These are phyloP conservation scores for Cheilosia impressa DNA, from an alignment of 2,888 invertebrate genomes.

Conservation along the genomic window DNA sequence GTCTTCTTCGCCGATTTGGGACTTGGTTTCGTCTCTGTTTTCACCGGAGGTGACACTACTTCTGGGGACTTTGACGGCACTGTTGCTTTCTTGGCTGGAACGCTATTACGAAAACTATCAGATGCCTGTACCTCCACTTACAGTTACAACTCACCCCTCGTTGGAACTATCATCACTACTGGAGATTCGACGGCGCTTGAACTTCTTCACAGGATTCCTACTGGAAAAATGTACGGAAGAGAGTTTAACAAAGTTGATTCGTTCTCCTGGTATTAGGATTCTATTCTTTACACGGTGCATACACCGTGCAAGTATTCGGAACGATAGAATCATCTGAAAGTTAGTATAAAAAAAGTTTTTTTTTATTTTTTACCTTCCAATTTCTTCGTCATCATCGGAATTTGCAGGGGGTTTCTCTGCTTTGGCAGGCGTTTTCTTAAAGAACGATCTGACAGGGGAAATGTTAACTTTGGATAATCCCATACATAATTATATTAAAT, in stretches of 20 bases:
- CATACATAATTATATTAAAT: not conserved
- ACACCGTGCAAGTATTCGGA: conserved; percentile 50
- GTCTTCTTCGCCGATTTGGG: conserved; percentile 46
- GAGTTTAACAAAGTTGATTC: conserved; percentile 36
- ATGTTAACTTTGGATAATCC: not conserved
- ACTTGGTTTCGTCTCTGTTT: conserved; percentile 21
- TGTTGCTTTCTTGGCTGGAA: conserved; percentile 58
- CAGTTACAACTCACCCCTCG: conserved; percentile 37
- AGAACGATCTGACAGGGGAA: conserved; percentile 82
- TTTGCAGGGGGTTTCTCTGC: conserved; percentile 57
- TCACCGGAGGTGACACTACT: conserved; percentile 7
- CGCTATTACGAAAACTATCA: conserved; percentile 15
- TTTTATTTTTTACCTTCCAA: conserved; percentile 73
- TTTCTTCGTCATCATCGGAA: conserved; percentile 73
- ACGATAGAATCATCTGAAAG: conserved; percentile 67
- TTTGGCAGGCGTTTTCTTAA: conserved; percentile 79
- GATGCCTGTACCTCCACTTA: not conserved
- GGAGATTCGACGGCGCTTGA: conserved; percentile 78
- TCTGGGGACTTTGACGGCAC: conserved; percentile 13
- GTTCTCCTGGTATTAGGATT: conserved; percentile 7
- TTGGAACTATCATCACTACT: conserved; percentile 81
- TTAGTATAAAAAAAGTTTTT: conserved; percentile 45
- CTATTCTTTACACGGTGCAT: conserved; percentile 26
- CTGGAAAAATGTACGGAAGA: conserved; percentile 73
- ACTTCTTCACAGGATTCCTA: conserved; percentile 62